Evolutionary conservation across 2,888 invertebrate species (phyloP), one percentile per base, ranked within the genome.

Genomic region (Rambutsinella grinnellia): DNA sequence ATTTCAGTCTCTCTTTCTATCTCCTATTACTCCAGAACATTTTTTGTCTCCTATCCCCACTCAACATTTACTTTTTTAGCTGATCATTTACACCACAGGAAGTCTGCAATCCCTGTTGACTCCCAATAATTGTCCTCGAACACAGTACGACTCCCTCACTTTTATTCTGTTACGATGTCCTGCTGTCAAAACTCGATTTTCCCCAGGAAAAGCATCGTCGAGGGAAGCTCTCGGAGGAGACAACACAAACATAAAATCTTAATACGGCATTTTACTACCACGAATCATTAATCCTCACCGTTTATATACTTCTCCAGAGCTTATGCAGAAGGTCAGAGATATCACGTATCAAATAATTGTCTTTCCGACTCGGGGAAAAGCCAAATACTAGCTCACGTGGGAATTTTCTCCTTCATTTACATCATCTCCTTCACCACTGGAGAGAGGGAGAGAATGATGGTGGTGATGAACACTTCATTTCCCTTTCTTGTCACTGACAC

Each of bases 91-190:
- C 72, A 23, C 72, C 60, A 66, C 72, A 60, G 72, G 72, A 60
- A 66, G 72, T 66, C 66, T 60, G 21, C 66, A 62, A 72, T 72
- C 72, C 66, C 72, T 72, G 72, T 72, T 72, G 72, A 72, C 72
- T 72, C 65, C 66, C 66, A 72, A 72, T 72, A 72, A 72, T 72
- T 72, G 72, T 72, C 72, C 72, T 66, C 72, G 58, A 65, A 66
- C 72, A 53, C 72, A 60, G 72, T 72, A 54, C 26, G 72, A 66
- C 72, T 72, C 72, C 72, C 65, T 65, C 72, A 72, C 72, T 72
- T 72, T 66, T 72, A 72, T 72, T 72, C 72, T 46, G 58, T 60
- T 66, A 65, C n/a, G n/a, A 66, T 66, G 72, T 46, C 65, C 65
- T 72, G 72, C 72, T 66, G 65, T 72, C 72, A 65, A 72, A 72